phyloP scores from a whole-genome alignment of 1,140 invertebrate species.

The Lordiphosa clarofinis region DNA sequence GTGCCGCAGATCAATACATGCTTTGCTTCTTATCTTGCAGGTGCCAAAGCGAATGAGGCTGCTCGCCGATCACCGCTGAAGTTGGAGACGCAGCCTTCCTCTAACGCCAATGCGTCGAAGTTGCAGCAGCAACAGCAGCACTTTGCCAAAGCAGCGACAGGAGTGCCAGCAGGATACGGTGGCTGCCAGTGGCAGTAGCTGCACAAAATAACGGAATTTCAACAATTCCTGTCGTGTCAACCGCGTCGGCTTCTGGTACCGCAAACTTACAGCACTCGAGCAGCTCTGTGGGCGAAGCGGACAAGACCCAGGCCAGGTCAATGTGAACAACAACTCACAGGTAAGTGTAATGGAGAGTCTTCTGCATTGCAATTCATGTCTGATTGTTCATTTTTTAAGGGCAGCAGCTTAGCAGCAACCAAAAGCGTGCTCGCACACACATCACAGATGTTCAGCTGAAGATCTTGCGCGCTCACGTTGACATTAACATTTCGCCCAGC shows the following conservation, averaged over 20 bases:
- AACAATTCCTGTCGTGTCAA: neutral
- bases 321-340: conserved; percentile 28
- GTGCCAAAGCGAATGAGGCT: conserved; percentile 6
- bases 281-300: neutral
- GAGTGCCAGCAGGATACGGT: conserved; percentile 29
- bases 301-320: no score
- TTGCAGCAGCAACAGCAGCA: conserved; percentile 38
- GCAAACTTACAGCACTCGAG: neutral
- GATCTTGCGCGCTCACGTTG: conserved; percentile 96
- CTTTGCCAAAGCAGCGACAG: conserved; percentile 41
- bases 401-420: conserved; percentile 85
- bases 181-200: conserved; percentile 1
- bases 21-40: conserved; percentile 10
- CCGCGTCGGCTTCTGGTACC: neutral
- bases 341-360: conserved; percentile 9
- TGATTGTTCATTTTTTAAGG: neutral
- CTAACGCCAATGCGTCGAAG: conserved; percentile 27
- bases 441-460: conserved; percentile 99
- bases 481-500: conserved; percentile 88
- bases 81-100: conserved; percentile 9
- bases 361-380: neutral
- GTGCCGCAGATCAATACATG: neutral
- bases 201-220: conserved; percentile 37
- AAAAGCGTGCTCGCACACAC: conserved; percentile 96
- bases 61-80: conserved; percentile 15